These are phyloP conservation scores for Artemia sp. DNA, from an alignment of 2,888 invertebrate species.

Conservation along the genomic window DNA sequence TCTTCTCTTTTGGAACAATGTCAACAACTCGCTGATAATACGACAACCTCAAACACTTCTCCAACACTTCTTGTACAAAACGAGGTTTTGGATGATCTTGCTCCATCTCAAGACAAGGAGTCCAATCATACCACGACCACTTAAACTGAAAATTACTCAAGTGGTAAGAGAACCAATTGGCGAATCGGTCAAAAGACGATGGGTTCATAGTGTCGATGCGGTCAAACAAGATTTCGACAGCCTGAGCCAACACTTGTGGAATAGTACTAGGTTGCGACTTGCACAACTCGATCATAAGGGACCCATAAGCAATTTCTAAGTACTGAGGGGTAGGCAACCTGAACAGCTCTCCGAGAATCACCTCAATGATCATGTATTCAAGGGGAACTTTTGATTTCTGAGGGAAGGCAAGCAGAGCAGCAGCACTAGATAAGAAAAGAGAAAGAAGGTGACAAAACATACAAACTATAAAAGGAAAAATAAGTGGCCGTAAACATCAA, in stretches of 20 bases:
- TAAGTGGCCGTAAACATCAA: too few relatives aligned
- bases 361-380: constrained; percentile 95
- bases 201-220: constrained; percentile 94
- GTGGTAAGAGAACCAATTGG: constrained; percentile 94
- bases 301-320: constrained; percentile 81
- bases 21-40: constrained; percentile 86
- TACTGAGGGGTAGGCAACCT: constrained; percentile 74
- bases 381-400: constrained; percentile 84
- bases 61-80: constrained; percentile 79
- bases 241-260: constrained; percentile 90
- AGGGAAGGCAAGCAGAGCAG: constrained; percentile 73
- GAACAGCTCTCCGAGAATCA: constrained; percentile 84
- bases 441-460: not conserved
- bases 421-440: constrained; percentile 43
- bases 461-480: too few relatives aligned
- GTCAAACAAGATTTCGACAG: constrained; percentile 89
- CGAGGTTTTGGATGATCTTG: constrained; percentile 79
- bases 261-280: constrained; percentile 89
- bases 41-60: constrained; percentile 70
- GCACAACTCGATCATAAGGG: constrained; percentile 86
- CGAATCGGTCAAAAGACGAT: constrained; percentile 85
- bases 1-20: constrained; percentile 56
- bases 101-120: constrained; percentile 63
- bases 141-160: constrained; percentile 97
- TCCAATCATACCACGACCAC: constrained; percentile 98